Evolutionary conservation across 2,888 invertebrate genomes (phyloP), one percentile per base, ranked within the genome.

Genomic region (Pandemis heparana): DNA sequence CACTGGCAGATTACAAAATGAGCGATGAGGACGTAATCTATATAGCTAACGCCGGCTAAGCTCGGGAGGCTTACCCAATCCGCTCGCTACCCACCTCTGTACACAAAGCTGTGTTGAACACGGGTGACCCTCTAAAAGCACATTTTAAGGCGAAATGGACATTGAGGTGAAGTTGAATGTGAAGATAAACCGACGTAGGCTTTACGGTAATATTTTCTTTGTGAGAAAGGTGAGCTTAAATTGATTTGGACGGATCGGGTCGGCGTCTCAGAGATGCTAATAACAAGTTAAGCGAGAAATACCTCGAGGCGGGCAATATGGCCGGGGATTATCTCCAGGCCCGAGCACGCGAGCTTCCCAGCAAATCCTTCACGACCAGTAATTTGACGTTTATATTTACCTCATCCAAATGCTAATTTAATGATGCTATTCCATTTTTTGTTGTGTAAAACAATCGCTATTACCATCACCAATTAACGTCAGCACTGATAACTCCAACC

Each of bases 171-270:
- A 81, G 74, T 73, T 73, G 75, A 78, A 79, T 63, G 75, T 59
- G 69, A 75, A 81, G 78, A 83, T 82, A 81, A 80, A 80, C 78
- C 76, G 75, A 68, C 76, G 56, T 56, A 53, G 70, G 67, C 73
- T 72, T 68, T 77, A 79, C 80, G 82, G 81, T 78, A 81, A 82
- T 81, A 83, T 84, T 84, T 85, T 83, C 81, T 83, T 84, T 82
- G 79, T 80, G 78, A 82, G 78, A 79, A 79, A 83, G 80, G 82
- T 80, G 81, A 83, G 82, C 79, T 80, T 84, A 83, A 87, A 88
- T 89, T 88, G 87, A 87, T 88, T 87, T 80, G 79, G 82, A 86
- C 83, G 79, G 81, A 82, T 85, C 79, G 80, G 78, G 79, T 79
- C 78, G 76, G 80, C 82, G 80, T 83, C 80, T 79, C 78, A 77